Evolutionary conservation across 2,888 invertebrate species (phyloP).

Genomic region (Coenonympha arcania): DNA sequence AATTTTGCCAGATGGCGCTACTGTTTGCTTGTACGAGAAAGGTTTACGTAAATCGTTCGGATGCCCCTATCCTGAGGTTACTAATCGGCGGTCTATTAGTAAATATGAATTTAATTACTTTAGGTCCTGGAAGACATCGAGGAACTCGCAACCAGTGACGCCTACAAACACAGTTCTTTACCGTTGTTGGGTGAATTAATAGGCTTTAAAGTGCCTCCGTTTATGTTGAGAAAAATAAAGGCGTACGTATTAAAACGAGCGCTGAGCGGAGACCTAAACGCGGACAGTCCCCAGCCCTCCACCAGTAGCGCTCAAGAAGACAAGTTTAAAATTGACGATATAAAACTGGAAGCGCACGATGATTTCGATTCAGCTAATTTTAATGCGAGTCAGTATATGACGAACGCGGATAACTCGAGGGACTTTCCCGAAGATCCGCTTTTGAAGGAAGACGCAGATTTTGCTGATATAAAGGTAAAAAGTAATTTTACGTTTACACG

Average conservation of each 20-base stretch:
- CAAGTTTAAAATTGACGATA: slow-evolving; percentile 55
- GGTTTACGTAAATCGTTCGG: too few relatives aligned
- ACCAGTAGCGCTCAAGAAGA: slow-evolving; percentile 52
- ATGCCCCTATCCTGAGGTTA: too few relatives aligned
- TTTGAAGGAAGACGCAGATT: slow-evolving; percentile 59
- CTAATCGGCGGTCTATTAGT: too few relatives aligned
- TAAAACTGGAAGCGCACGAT: slow-evolving; percentile 59
- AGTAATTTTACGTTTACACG: too few relatives aligned
- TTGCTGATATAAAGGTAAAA: slow-evolving; percentile 67
- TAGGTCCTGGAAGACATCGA: slow-evolving; percentile 82
- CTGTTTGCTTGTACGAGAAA: too few relatives aligned
- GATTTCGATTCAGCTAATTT: slow-evolving; percentile 55
- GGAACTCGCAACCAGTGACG: slow-evolving; percentile 81
- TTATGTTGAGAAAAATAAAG: slow-evolving; percentile 83
- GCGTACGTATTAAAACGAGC: slow-evolving; percentile 72
- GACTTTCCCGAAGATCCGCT: slow-evolving; percentile 58
- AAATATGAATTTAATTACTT: slow-evolving; percentile 16
- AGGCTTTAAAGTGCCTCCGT: slow-evolving; percentile 83
- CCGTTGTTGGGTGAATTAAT: slow-evolving; percentile 79
- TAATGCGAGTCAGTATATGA: slow-evolving; percentile 58
- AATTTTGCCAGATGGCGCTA: too few relatives aligned
- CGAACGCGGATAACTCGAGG: slow-evolving; percentile 50
- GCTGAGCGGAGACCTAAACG: slow-evolving; percentile 49
- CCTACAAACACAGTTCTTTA: slow-evolving; percentile 78
- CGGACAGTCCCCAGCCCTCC: slow-evolving; percentile 58